phyloP scores from a whole-genome alignment of 2,888 invertebrate genomes.

The Hirtodrosophila histrioides region DNA sequence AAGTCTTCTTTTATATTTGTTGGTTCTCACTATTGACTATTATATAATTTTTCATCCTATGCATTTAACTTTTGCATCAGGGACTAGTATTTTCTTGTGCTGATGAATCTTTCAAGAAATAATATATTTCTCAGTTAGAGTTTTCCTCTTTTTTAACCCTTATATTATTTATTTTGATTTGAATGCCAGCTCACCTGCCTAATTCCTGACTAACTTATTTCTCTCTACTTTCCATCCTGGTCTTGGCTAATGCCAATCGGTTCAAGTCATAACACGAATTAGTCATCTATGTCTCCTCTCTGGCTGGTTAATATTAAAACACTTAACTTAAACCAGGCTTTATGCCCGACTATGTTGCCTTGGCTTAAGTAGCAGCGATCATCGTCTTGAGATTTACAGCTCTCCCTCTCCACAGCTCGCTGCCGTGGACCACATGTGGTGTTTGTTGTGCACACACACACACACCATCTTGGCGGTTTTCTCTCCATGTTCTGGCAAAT shows the following conservation, averaged over 20 bases:
- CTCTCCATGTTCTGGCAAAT: constrained; percentile 67
- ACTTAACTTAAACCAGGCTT: constrained; percentile 66
- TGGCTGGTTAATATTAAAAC: constrained; percentile 57
- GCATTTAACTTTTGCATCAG: too few relatives aligned
- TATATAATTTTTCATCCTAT: too few relatives aligned
- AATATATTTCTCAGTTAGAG: too few relatives aligned
- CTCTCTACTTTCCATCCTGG: constrained; percentile 16
- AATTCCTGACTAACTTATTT: constrained; percentile 14
- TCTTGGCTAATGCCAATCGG: constrained; percentile 43
- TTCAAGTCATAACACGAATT: constrained; percentile 62
- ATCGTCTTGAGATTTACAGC: constrained; percentile 24
- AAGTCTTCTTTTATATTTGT: too few relatives aligned
- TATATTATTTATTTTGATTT: background rate
- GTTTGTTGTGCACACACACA: constrained; percentile 70
- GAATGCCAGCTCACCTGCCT: background rate
- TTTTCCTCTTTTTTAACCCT: too few relatives aligned
- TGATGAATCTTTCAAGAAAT: too few relatives aligned
- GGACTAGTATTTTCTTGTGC: too few relatives aligned
- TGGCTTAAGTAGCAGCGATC: constrained; percentile 59
- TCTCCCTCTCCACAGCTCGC: constrained; percentile 6
- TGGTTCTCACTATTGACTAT: too few relatives aligned
- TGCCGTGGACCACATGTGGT: constrained; percentile 69
- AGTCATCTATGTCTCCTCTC: constrained; percentile 37
- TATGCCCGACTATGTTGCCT: constrained; percentile 41
- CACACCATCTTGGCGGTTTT: constrained; percentile 38